Conservation (phyloP, 2,797 vertebrate species). For the Acipenser oxyrinchus region DNA sequence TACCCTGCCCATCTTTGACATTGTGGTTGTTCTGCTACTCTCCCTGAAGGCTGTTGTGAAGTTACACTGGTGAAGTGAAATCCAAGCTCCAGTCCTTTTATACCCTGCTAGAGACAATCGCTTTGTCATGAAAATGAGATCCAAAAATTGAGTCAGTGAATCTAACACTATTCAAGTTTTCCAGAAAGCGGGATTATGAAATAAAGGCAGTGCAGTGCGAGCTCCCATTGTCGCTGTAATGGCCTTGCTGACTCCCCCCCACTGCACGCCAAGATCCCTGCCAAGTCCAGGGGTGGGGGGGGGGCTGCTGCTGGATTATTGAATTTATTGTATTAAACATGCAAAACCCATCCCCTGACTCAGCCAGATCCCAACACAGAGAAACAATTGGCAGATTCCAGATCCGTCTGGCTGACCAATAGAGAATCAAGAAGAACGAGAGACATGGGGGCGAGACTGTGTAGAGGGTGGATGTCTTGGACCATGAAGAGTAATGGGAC, state of each 20-base stretch:
- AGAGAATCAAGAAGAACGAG: neutral
- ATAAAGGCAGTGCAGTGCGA: slow-evolving; percentile 61
- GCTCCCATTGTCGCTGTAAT: slow-evolving; percentile 38
- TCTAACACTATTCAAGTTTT: slow-evolving; percentile 80
- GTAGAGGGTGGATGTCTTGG: too few relatives aligned
- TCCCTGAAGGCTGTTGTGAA: slow-evolving; percentile 37
- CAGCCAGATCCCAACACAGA: slow-evolving; percentile 22
- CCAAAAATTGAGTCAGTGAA: slow-evolving; percentile 97
- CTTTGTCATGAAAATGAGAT: slow-evolving; percentile 93
- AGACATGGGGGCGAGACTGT: neutral
- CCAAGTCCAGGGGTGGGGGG: slow-evolving; percentile 51
- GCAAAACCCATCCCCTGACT: slow-evolving; percentile 33
- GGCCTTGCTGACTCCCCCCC: slow-evolving; percentile 38
- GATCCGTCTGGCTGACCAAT: neutral
- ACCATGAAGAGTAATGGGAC: too few relatives aligned
- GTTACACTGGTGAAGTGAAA: slow-evolving; percentile 28
- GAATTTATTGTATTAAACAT: slow-evolving; percentile 18
- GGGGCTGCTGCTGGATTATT: slow-evolving; percentile 15
- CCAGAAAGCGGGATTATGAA: slow-evolving; percentile 85
- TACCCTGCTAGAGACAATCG: slow-evolving; percentile 63
- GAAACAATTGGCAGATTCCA: slow-evolving; percentile 1
- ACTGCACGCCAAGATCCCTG: slow-evolving; percentile 26
- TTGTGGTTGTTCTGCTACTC: slow-evolving; percentile 20
- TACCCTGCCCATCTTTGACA: slow-evolving; percentile 59
- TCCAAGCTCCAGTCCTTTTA: slow-evolving; percentile 51